A percentile compares a stretch with the other conserved stretches of the same genome.
phyloP scores from a whole-genome alignment of 2,113 vertebrate genomes.

The Lamprologus tigripictilis region DNA sequence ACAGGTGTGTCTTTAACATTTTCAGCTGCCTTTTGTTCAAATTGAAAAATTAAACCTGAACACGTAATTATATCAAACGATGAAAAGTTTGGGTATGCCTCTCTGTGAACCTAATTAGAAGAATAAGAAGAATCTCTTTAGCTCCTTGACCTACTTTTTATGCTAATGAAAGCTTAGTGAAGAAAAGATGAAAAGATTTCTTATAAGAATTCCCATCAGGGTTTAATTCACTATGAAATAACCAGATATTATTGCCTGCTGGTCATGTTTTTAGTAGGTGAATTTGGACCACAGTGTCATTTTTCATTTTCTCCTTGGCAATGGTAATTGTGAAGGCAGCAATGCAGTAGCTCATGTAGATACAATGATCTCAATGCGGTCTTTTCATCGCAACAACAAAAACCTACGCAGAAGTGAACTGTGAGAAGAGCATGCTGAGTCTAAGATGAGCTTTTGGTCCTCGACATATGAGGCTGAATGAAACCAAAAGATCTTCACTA shows the following conservation, averaged over 20 bases:
- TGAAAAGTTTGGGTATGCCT: not conserved
- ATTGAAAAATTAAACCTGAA: not conserved
- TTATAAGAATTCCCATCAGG: not conserved
- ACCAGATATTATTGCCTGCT: not conserved
- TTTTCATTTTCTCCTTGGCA: not conserved
- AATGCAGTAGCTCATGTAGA: not conserved
- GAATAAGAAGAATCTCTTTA: not conserved
- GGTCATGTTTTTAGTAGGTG: not conserved
- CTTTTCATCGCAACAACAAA: not conserved
- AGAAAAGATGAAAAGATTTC: not conserved
- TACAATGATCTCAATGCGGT: not conserved
- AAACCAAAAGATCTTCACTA: not conserved
- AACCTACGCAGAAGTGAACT: not conserved
- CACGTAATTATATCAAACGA: not conserved
- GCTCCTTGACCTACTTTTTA: not conserved
- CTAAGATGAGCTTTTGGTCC: slow-evolving; percentile 17
- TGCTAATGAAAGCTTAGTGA: not conserved
- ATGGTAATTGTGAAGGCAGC: not conserved
- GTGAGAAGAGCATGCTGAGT: slow-evolving; percentile 13
- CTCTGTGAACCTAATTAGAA: not conserved
- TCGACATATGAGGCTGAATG: not conserved
- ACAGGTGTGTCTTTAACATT: not conserved
- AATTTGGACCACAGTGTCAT: not conserved
- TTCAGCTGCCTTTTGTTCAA: not conserved
- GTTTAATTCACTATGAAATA: not conserved